A percentile compares a stretch with the other conserved stretches of the same genome.
These are phyloP conservation scores for Ciconia nigra DNA, from an alignment of 2,797 vertebrate genomes.

Conservation along the genomic window DNA sequence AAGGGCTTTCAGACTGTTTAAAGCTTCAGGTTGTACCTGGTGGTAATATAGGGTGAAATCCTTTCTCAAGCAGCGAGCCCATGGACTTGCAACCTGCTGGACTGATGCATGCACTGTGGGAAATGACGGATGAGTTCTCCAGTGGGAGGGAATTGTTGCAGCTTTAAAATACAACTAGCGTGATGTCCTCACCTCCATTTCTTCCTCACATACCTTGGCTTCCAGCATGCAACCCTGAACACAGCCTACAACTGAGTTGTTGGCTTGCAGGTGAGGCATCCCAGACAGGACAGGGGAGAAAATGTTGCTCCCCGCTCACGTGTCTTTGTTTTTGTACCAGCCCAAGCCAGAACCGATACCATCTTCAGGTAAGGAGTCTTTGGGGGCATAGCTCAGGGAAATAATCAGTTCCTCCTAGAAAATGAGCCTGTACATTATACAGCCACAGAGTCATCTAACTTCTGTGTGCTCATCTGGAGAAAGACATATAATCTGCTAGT, in stretches of 20 bases:
- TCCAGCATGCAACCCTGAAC: neutral
- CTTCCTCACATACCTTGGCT: neutral
- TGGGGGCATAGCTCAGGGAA: neutral
- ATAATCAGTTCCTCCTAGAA: neutral
- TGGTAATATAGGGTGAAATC: neutral
- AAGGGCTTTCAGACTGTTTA: neutral
- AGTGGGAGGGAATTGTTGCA: neutral
- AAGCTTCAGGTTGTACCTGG: neutral
- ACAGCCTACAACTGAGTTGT: neutral
- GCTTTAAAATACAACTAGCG: neutral
- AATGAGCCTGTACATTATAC: neutral
- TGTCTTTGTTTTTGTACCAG: neutral
- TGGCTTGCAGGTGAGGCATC: neutral
- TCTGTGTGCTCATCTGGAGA: neutral
- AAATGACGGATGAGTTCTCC: neutral
- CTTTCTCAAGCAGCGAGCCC: neutral
- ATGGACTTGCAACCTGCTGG: neutral
- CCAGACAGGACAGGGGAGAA: neutral
- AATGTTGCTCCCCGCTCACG: neutral
- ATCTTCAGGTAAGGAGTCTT: neutral
- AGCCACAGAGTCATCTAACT: neutral
- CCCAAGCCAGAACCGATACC: neutral
- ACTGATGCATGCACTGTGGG: neutral
- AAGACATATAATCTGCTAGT: neutral
- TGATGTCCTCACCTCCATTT: neutral